Evolutionary conservation across 2,113 vertebrate genomes (phyloP), one percentile per base, ranked within the genome.

Genomic region (Dendrocopos noguchii): DNA sequence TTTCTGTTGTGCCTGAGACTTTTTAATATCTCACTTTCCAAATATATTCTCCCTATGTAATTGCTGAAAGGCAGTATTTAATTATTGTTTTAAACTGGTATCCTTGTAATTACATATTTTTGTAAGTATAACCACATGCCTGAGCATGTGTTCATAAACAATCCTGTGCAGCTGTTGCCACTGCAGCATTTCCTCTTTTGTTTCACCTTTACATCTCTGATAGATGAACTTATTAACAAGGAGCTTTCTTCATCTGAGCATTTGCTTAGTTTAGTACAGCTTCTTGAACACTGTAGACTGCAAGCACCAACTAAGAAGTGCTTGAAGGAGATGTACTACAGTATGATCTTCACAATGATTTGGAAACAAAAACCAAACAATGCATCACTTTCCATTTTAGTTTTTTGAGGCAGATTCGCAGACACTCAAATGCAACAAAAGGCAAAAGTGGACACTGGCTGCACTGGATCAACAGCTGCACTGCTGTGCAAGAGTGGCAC

Each of bases 51-150:
- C 78, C 24, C 55, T 68, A 7, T 50, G n/a, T 73, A 84, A 94
- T 91, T 95, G 78, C 70, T 47, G n/a, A 88, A 87, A 68, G 39
- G 29, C 13, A 76, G n/a, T 84, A 72, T 79, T 91, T 86, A 79
- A 79, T 75, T 47, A 34, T 68, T 81, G 50, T 22, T 87, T 73
- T 84, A 10, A 42, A 42, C 10, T 42, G 4, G 39, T 42, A 42
- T 52, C 44, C n/a, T 72, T 88, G 39, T 68, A 92, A 94, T 91
- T 73, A 87, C 28, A 24, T 33, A 67, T 52, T 75, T 91, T 63
- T 27, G 6, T 90, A 85, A 74, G 25, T 80, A 46, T 64, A 91
- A 53, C 20, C 50, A 61, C 66, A 68, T 12, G 8, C 21, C 39
- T 73, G 66, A 90, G 59, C 44, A 61, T 75, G 31, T 71, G 17